Evolutionary conservation across 2,797 vertebrate species (phyloP).

Genomic region (Urocyon cinereoargenteus): DNA sequence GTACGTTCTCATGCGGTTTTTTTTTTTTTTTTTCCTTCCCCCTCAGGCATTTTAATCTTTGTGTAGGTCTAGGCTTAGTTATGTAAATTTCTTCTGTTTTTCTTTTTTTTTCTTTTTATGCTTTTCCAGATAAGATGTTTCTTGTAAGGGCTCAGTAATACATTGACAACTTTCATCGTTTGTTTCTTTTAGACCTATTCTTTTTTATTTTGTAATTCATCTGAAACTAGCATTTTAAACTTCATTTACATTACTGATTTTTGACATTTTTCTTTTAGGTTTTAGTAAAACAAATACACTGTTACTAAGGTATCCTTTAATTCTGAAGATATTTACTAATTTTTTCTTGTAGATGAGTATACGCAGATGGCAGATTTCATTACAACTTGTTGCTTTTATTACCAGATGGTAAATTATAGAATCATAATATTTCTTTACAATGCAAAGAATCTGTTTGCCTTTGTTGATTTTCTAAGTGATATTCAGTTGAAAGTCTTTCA

Average conservation of each 20-base stretch:
- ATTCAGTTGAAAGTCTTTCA: neutral
- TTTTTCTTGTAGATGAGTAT: conserved; percentile 28
- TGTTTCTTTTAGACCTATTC: neutral
- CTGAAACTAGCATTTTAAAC: conserved; percentile 36
- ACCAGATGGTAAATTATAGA: conserved; percentile 36
- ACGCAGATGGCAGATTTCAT: neutral
- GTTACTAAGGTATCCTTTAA: conserved; percentile 16
- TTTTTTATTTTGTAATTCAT: conserved; percentile 45
- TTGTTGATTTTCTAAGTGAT: conserved; percentile 56
- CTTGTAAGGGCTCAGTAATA: neutral
- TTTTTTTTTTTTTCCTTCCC: too few species aligned
- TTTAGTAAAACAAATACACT: neutral
- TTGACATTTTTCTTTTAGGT: conserved; percentile 33
- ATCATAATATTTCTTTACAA: conserved; percentile 33
- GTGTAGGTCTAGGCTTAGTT: neutral
- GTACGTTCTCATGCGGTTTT: neutral
- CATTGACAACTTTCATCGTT: conserved; percentile 28
- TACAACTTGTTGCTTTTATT: conserved; percentile 39
- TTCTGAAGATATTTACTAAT: conserved; percentile 50
- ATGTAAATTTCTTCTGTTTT: conserved; percentile 4
- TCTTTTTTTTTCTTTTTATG: conserved; percentile 20
- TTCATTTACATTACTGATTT: conserved; percentile 39
- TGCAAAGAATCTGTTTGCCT: conserved; percentile 10
- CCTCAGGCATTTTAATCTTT: neutral
- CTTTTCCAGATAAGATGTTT: conserved; percentile 40